phyloP scores from a whole-genome alignment of 92 coral and sea anemone genomes.

The Actinernus sp. region DNA sequence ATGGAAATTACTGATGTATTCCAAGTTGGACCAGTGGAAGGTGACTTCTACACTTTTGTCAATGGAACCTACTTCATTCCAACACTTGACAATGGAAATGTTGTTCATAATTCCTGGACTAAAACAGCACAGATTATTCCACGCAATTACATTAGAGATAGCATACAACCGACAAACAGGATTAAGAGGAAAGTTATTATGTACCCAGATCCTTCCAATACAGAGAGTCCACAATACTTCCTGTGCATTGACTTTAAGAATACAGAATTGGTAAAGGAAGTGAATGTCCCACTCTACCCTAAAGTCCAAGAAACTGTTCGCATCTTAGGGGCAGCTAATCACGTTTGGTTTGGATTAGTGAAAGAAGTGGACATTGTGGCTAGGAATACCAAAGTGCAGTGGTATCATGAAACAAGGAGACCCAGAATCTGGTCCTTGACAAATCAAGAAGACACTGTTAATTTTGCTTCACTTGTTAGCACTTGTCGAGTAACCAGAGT shows the following conservation, averaged over 20 bases:
- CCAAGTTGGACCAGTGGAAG: slow-evolving; percentile 39
- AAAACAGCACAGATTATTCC: slow-evolving; percentile 42
- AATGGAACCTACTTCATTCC: slow-evolving; percentile 70
- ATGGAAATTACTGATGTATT: slow-evolving; percentile 35
- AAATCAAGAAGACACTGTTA: not conserved
- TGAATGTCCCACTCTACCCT: slow-evolving; percentile 60
- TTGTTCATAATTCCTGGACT: slow-evolving; percentile 55
- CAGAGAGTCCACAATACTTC: slow-evolving; percentile 46
- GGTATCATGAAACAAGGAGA: slow-evolving; percentile 7
- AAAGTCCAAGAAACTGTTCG: slow-evolving; percentile 43
- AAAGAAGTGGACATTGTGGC: not conserved
- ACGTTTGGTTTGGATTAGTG: slow-evolving; percentile 46
- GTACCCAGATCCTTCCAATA: slow-evolving; percentile 67
- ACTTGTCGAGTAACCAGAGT: slow-evolving; percentile 4
- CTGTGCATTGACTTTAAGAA: slow-evolving; percentile 52
- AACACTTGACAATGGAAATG: slow-evolving; percentile 25
- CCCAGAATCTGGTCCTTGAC: slow-evolving; percentile 10
- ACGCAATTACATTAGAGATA: slow-evolving; percentile 30
- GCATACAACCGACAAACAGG: slow-evolving; percentile 42
- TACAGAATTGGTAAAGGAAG: slow-evolving; percentile 28
- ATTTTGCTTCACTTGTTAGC: not conserved
- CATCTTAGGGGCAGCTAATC: slow-evolving; percentile 47
- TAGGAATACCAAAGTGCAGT: slow-evolving; percentile 2
- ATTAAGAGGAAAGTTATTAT: slow-evolving; percentile 58
- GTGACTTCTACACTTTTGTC: slow-evolving; percentile 24